These are phyloP conservation scores for Sanderia malayensis DNA, from an alignment of 30 jellyfish, hydroid and myxozoan species.

Conservation along the genomic window DNA sequence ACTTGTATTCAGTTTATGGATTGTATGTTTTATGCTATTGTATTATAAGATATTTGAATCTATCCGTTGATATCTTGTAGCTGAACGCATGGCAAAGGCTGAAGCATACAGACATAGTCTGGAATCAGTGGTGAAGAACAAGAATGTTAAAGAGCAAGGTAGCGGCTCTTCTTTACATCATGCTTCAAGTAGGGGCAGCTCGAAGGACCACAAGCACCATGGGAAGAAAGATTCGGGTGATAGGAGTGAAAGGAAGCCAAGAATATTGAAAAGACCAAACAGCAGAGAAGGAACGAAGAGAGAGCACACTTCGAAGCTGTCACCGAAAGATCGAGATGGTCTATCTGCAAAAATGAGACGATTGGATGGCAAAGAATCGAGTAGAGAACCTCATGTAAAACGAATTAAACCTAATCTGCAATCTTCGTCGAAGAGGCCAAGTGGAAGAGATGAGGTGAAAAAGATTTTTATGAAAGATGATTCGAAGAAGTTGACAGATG, in stretches of 20 bases:
- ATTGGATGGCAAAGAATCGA: neutral
- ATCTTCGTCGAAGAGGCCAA: neutral
- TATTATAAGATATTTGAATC: no score
- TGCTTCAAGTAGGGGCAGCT: neutral
- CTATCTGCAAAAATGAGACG: neutral
- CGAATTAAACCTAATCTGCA: neutral
- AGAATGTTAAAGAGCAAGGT: neutral
- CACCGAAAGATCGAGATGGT: neutral
- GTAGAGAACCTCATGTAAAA: neutral
- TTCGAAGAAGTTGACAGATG: neutral
- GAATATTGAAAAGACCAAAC: neutral
- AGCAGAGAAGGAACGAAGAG: neutral
- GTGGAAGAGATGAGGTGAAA: neutral
- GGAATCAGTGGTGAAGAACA: neutral
- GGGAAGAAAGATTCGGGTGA: neutral
- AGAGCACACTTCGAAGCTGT: neutral
- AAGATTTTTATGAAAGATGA: neutral
- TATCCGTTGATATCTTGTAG: no score
- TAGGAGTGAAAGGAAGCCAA: neutral
- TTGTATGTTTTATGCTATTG: no score
- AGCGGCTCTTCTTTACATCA: neutral
- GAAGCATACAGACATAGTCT: neutral
- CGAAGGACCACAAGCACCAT: neutral
- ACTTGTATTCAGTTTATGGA: no score
- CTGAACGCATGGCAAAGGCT: conserved; percentile 1